Evolutionary conservation across 2,888 invertebrate genomes (phyloP), one percentile per base, ranked within the genome.

Genomic region (Phasia obesa): DNA sequence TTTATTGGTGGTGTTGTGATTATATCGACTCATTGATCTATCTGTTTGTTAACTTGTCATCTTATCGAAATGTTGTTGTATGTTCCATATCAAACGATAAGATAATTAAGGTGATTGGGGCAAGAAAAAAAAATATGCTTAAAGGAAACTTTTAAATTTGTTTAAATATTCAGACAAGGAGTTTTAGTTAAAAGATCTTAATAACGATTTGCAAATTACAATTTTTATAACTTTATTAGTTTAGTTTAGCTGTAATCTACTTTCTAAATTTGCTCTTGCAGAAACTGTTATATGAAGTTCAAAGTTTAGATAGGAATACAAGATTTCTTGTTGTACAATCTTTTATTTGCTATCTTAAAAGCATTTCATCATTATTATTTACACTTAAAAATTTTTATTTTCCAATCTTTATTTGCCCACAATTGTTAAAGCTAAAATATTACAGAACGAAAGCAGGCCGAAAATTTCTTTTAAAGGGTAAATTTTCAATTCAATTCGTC

Each of bases 41-140:
- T 78, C 78, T 74, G 77, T 82, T 82, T 78, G 82, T 77, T 82
- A 74, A 74, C 82, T 51, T 82, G 82, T 82, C 82, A 82, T 82
- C 78, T 83, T 78, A 82, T 83, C 77, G 53, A 73, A 60, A 79
- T 73, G 73, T 79, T 73, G 47, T n/a, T 55, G 17, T 17, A 59
- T 79, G 73, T 67, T 67, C 27, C 59, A 67, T 67, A 73, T 53
- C 44, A 60, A 59, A 38, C 51, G 79, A 79, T 79, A 73, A 67
- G 79, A 79, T 73, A 79, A 79, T 79, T 79, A 65, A 59, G 60
- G 51, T 73, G 79, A 67, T 73, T 79, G 59, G 13, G 13, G 25
- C 44, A 35, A 77, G 60, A 42, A 59, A 31, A 27, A 65, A 23
- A n/a, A 73, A 62, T 49, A 25, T 35, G 51, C 17, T 44, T 42